phyloP scores from a whole-genome alignment of 2,113 vertebrate species.

The Aptenodytes forsteri region DNA sequence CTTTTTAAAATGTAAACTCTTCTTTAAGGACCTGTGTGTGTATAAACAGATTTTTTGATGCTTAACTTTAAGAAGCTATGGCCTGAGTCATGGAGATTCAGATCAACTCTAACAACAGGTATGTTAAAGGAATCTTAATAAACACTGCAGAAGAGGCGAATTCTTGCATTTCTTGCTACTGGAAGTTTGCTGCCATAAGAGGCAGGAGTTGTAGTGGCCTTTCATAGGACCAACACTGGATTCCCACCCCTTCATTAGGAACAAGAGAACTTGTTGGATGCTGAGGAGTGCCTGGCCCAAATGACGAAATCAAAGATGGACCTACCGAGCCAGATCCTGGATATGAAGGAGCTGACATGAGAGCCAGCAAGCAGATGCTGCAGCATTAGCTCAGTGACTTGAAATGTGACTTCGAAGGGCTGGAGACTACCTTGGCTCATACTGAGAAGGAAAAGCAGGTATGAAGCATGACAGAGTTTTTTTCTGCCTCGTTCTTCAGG shows the following conservation, averaged over 20 bases:
- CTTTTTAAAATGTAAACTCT: not conserved
- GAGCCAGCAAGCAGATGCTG: not conserved
- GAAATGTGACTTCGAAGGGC: constrained; percentile 53
- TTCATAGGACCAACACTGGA: not conserved
- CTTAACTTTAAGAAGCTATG: not conserved
- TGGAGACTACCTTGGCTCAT: constrained; percentile 55
- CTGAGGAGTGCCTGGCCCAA: constrained; percentile 42
- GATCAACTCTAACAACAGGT: not conserved
- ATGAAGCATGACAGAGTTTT: not conserved
- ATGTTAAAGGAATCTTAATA: not conserved
- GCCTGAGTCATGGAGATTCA: not conserved
- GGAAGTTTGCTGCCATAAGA: not conserved
- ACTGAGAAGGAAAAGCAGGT: constrained; percentile 61
- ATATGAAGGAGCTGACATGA: not conserved
- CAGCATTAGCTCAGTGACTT: constrained; percentile 44
- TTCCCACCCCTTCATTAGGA: not conserved
- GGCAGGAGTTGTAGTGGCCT: not conserved
- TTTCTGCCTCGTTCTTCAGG: not conserved
- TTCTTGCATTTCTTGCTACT: not conserved
- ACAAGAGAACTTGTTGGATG: constrained; percentile 35
- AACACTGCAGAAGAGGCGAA: not conserved
- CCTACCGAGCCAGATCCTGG: constrained; percentile 39
- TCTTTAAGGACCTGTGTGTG: not conserved
- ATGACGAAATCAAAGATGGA: constrained; percentile 44
- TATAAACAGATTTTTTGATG: not conserved